Conservation (phyloP, 2,888 invertebrate species). For the Melieria picta region DNA sequence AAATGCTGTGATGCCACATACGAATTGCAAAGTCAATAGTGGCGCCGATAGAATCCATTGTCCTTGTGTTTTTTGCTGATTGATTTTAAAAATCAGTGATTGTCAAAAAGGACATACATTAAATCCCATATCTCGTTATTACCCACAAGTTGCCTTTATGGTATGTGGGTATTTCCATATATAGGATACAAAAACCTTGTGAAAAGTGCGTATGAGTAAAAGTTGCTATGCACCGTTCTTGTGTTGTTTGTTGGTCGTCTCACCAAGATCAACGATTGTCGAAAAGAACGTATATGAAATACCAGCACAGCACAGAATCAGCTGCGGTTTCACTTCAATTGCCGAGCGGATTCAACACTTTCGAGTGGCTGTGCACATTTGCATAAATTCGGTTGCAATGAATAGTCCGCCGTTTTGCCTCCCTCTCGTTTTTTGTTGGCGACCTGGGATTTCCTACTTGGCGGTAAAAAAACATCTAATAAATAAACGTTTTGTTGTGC, state of each 20-base stretch:
- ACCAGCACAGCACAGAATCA: constrained; percentile 43
- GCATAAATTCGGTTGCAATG: constrained; percentile 34
- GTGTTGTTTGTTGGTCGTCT: constrained; percentile 60
- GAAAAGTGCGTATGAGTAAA: neutral
- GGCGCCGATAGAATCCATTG: too few relatives aligned
- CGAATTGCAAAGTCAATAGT: neutral
- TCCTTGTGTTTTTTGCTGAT: constrained; percentile 63
- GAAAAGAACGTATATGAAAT: constrained; percentile 60
- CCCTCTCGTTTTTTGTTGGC: constrained; percentile 49
- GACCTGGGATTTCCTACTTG: constrained; percentile 58
- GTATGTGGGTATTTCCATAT: constrained; percentile 57
- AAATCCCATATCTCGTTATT: constrained; percentile 59
- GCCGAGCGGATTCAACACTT: too few relatives aligned
- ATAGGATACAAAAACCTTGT: constrained; percentile 51
- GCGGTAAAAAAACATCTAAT: constrained; percentile 50
- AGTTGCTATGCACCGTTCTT: constrained; percentile 49
- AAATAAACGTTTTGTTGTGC: too few relatives aligned
- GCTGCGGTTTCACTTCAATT: constrained; percentile 29
- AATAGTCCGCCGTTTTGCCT: constrained; percentile 57
- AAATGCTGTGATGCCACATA: neutral
- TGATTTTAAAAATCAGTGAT: constrained; percentile 52
- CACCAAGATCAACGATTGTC: constrained; percentile 56
- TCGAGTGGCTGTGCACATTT: constrained; percentile 33
- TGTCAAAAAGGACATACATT: constrained; percentile 62
- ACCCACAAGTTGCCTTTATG: constrained; percentile 45